These are phyloP conservation scores for Pseudotriccus pelzelni DNA, from an alignment of 2,797 vertebrate species.

Conservation along the genomic window DNA sequence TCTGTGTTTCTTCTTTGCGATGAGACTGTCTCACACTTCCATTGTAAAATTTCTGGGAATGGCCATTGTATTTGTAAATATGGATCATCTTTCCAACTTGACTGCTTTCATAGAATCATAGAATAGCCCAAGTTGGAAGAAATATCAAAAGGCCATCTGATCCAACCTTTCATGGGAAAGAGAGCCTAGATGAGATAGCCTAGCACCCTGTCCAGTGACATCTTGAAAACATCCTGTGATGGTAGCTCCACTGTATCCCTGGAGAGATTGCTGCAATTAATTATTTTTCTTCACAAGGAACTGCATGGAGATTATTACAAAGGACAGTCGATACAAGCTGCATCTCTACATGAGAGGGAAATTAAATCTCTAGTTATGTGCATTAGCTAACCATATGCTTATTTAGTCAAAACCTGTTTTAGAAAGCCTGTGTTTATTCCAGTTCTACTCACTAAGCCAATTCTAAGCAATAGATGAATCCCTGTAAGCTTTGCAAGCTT, in stretches of 20 bases:
- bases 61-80: not conserved
- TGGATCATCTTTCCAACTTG: not conserved
- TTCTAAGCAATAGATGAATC: not conserved
- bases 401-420: not conserved
- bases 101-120: not conserved
- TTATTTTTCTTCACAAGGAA: not conserved
- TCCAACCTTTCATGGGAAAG: not conserved
- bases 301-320: not conserved
- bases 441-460: not conserved
- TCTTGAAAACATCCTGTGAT: not conserved
- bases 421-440: not conserved
- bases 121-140: not conserved
- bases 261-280: not conserved
- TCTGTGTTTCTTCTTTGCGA: not conserved
- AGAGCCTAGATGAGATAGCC: not conserved
- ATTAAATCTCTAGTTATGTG: not conserved
- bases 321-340: not conserved
- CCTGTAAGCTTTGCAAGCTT: not conserved
- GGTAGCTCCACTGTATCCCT: not conserved
- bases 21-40: not conserved
- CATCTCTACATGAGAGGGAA: not conserved
- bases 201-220: not conserved
- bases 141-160: not conserved
- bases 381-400: not conserved
- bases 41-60: not conserved